Evolutionary conservation across 2,888 invertebrate species (phyloP).

Genomic region (Leucoma salicis): DNA sequence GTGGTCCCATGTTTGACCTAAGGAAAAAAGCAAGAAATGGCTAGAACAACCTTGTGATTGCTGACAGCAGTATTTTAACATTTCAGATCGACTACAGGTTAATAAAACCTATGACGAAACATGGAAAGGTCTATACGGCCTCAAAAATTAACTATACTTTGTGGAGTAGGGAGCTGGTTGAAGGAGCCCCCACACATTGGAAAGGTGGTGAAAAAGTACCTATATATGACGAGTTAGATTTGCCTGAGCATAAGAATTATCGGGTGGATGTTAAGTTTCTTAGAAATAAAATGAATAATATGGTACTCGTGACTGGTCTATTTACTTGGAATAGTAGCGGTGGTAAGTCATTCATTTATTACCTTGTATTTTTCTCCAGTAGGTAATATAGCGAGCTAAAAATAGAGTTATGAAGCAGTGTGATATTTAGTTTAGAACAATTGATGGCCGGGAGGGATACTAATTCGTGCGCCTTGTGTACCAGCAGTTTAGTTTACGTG

Average conservation of each 20-base stretch:
- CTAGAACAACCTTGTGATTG: no score
- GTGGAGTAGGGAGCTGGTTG: slow-evolving; percentile 27
- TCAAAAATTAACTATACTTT: slow-evolving; percentile 24
- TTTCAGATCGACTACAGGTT: slow-evolving; percentile 29
- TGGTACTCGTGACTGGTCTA: slow-evolving; percentile 4
- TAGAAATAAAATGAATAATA: not conserved
- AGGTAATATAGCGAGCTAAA: no score
- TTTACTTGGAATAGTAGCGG: slow-evolving; percentile 40
- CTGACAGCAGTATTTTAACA: no score
- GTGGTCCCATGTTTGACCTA: no score
- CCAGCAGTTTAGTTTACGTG: no score
- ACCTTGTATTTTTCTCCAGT: no score
- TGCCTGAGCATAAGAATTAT: slow-evolving; percentile 22
- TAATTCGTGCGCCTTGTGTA: no score
- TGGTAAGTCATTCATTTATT: no score
- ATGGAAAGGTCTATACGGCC: slow-evolving; percentile 9
- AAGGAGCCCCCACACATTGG: slow-evolving; percentile 19
- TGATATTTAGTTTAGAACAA: no score
- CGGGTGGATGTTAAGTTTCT: slow-evolving; percentile 17
- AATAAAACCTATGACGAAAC: slow-evolving; percentile 16
- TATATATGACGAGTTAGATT: slow-evolving; percentile 6
- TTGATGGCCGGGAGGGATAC: no score
- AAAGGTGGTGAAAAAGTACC: slow-evolving; percentile 12
- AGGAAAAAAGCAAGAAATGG: no score
- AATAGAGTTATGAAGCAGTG: no score